phyloP scores from a whole-genome alignment of 2,113 vertebrate genomes.

The Acanthisitta chloris region DNA sequence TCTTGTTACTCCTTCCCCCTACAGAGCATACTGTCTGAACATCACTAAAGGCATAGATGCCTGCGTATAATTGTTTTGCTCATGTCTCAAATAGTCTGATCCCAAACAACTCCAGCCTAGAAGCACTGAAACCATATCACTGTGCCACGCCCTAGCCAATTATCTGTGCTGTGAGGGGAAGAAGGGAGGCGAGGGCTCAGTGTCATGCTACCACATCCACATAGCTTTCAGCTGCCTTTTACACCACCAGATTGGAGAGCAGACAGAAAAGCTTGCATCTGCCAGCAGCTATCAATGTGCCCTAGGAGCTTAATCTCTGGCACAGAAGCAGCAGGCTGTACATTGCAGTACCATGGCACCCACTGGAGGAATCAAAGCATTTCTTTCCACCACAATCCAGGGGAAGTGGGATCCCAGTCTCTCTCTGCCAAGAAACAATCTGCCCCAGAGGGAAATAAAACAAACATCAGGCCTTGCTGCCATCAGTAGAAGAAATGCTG shows the following conservation, averaged over 20 bases:
- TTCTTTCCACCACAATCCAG: not conserved
- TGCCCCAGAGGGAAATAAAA: not conserved
- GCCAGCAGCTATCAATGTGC: not conserved
- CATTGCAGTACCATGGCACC: not conserved
- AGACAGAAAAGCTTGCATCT: constrained; percentile 10
- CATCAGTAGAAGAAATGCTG: not conserved
- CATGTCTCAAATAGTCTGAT: not conserved
- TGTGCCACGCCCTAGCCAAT: not conserved
- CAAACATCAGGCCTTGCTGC: not conserved
- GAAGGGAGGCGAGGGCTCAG: not conserved
- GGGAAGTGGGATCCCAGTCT: not conserved
- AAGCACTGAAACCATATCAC: not conserved
- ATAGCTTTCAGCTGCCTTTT: constrained; percentile 22
- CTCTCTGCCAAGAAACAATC: not conserved
- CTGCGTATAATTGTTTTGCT: not conserved
- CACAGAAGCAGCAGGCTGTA: not conserved
- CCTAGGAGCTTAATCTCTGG: not conserved
- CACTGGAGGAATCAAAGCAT: not conserved
- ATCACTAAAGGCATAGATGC: not conserved
- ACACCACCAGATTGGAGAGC: not conserved
- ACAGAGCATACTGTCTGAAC: not conserved
- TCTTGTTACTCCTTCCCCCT: not conserved
- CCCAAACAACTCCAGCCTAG: not conserved
- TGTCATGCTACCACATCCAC: not conserved
- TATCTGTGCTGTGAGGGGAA: not conserved